phyloP scores from a whole-genome alignment of 2,888 invertebrate species.

The Germaria angustata region DNA sequence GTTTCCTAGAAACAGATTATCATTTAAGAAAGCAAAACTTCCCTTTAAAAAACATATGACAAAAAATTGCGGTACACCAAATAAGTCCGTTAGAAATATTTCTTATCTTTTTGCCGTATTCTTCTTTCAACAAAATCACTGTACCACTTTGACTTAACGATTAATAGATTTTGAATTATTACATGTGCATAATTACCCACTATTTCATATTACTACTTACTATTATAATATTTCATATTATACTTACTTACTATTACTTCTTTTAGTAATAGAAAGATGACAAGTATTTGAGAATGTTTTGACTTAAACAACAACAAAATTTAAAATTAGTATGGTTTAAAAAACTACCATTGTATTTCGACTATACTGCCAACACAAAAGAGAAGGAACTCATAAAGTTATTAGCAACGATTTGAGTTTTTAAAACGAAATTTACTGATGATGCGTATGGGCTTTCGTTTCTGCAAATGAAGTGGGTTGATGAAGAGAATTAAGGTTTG shows the following conservation, averaged over 20 bases:
- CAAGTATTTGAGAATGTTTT: constrained; percentile 34
- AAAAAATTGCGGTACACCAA: too few species aligned
- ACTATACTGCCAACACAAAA: neutral
- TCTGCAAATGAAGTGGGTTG: too few species aligned
- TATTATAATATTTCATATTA: too few species aligned
- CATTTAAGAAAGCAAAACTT: too few species aligned
- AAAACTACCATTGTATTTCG: neutral
- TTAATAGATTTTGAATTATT: constrained; percentile 24
- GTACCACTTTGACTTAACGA: neutral
- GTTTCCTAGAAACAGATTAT: too few species aligned
- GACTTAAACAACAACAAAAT: neutral
- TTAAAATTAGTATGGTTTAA: neutral
- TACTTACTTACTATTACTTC: too few species aligned
- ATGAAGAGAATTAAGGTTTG: neutral
- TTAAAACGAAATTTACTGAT: constrained; percentile 22
- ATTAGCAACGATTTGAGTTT: constrained; percentile 31
- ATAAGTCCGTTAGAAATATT: too few species aligned
- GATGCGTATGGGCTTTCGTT: neutral
- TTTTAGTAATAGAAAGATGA: constrained; percentile 19
- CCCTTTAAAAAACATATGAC: too few species aligned
- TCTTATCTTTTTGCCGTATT: too few species aligned
- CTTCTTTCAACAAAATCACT: neutral
- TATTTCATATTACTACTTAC: too few species aligned
- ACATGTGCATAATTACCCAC: constrained; percentile 6
- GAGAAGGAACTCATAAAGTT: constrained; percentile 24